Base-by-base conservation (phyloP, 2,797 vertebrate species). In the Pangasius macronema region DNA sequence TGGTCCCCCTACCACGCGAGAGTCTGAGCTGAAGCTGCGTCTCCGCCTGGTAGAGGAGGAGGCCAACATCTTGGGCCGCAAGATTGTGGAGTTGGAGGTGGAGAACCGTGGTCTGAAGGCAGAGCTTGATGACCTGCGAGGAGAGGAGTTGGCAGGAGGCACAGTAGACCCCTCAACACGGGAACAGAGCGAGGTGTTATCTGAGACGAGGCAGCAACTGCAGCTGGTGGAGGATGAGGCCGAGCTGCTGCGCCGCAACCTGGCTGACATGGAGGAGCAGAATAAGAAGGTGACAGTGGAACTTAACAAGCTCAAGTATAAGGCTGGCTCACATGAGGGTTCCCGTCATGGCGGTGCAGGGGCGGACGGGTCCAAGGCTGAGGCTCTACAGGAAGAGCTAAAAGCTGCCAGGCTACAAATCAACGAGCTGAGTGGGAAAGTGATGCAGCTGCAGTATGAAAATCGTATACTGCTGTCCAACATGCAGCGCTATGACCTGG, bases 361-460 rank as follows among this genome's bases (percentile, higher is more conserved):
- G 30, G 92, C 95, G 0, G 97, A 99, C 84, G 93, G 84, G 0
- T 96, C 96, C 88, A 99, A 99, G 92, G 93, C 95, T 3, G 98
- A 99, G 92, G 96, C 95, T 0, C 93, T 99, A 53, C 99, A 99
- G 93, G 99, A 99, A 92, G 99, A 99, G 92, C 95, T 99, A 49
- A 99, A 99, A 94, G 96, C 96, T 0, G 97, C 98, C 0, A 97
- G 99, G 68, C 95, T 99, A 93, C 99, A 99, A 93, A 97, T 99
- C 93, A 99, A 99, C 0, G 99, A 99, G 89, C 94, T 99, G 91
- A 99, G 99, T 0, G 99, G 99, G 72, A 99, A 99, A 94, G 98
- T 99, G 87, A 99, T 99, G 99, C 98, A 99, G 91, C 96, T 99
- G 67, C 99, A 99, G 94, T 99, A 99, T 0, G 99, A 99, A 95